phyloP scores from a whole-genome alignment of 2,113 vertebrate species.

The Oryzias celebensis region DNA sequence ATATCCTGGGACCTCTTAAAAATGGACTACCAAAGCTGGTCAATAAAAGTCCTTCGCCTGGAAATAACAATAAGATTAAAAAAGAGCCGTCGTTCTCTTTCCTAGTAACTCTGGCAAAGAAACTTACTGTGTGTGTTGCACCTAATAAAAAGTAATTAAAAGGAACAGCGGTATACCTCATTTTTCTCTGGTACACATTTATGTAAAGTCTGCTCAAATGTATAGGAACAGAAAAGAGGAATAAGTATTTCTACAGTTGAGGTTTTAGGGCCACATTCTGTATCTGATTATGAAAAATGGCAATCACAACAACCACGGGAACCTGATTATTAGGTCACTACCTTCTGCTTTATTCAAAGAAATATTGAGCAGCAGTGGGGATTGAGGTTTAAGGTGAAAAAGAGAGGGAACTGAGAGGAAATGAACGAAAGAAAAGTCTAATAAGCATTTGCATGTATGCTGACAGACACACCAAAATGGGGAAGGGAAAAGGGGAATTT shows the following conservation, averaged over 20 bases:
- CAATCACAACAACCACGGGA: constrained; percentile 61
- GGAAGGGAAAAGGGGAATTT: constrained; percentile 24
- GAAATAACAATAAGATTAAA: constrained; percentile 6
- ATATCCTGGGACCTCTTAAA: background rate
- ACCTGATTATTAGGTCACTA: constrained; percentile 59
- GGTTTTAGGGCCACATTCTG: constrained; percentile 42
- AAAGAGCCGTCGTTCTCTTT: constrained; percentile 4
- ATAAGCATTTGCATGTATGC: constrained; percentile 1
- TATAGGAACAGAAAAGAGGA: constrained; percentile 29
- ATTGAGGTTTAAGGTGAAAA: constrained; percentile 43
- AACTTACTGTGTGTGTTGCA: constrained; percentile 33
- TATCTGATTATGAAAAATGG: constrained; percentile 63
- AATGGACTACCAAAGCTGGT: background rate
- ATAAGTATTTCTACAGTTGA: constrained; percentile 40
- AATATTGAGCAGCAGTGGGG: constrained; percentile 52
- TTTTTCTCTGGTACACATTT: constrained; percentile 20
- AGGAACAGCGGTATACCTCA: constrained; percentile 23
- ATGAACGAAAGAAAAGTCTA: constrained; percentile 15
- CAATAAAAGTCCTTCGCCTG: background rate
- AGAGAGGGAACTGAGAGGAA: constrained; percentile 19
- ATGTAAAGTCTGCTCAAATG: constrained; percentile 13
- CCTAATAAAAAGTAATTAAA: constrained; percentile 51
- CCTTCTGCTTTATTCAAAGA: constrained; percentile 50
- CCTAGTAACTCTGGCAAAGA: constrained; percentile 25
- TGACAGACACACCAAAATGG: background rate